Evolutionary conservation across 2,888 invertebrate species (phyloP).

Genomic region (Hemistola chrysoprasaria): DNA sequence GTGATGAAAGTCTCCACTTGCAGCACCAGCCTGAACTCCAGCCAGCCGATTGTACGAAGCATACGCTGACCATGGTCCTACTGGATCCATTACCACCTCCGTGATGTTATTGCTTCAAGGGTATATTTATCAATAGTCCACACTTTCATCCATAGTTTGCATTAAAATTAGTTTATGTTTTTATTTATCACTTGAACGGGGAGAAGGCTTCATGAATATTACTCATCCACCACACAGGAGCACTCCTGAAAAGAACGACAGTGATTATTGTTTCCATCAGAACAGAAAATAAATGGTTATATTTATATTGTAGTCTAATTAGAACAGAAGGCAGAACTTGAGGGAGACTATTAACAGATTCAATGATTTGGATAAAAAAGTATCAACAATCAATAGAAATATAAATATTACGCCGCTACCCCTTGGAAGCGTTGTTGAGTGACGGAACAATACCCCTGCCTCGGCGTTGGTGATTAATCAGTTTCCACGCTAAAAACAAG

Average conservation of each 20-base stretch:
- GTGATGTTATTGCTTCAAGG: constrained; percentile 69
- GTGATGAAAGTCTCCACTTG: constrained; percentile 86
- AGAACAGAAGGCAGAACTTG: constrained; percentile 17
- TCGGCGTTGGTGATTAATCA: constrained; percentile 27
- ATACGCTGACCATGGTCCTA: constrained; percentile 93
- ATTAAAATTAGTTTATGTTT: constrained; percentile 52
- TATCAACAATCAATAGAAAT: constrained; percentile 18
- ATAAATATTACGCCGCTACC: constrained; percentile 69
- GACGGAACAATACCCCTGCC: constrained; percentile 34
- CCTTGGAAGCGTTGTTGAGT: constrained; percentile 72
- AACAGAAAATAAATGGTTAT: constrained; percentile 15
- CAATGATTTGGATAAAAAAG: constrained; percentile 10
- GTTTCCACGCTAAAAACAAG: constrained; percentile 19
- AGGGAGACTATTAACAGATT: background rate
- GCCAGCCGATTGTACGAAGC: constrained; percentile 92
- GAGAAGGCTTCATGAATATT: constrained; percentile 61
- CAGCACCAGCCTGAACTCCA: constrained; percentile 86
- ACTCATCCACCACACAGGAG: constrained; percentile 52
- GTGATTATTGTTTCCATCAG: constrained; percentile 35
- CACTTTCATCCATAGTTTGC: constrained; percentile 80
- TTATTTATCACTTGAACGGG: constrained; percentile 57
- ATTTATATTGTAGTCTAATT: constrained; percentile 24
- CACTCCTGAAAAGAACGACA: constrained; percentile 72
- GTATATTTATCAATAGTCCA: constrained; percentile 75
- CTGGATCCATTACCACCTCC: constrained; percentile 91